Base-by-base conservation (phyloP, 1,140 invertebrate species). In the Drosophila pseudoananassae region DNA sequence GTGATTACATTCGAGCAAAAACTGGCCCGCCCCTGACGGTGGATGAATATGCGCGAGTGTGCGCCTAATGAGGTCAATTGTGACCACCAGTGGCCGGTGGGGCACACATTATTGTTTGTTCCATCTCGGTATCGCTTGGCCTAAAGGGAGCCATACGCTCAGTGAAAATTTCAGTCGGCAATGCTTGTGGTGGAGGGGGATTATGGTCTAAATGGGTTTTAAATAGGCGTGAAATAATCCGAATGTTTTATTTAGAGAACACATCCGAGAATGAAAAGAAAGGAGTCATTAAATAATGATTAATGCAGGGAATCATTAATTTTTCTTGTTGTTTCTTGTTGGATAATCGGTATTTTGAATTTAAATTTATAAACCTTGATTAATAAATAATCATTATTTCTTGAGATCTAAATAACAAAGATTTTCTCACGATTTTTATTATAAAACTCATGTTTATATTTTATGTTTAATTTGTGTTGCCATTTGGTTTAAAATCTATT, bases 31-130 rank as follows among this genome's bases (percentile, higher is more conserved):
- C 46, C 40, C 15, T 17, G 25, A 29, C 49, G 20, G 20, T 46
- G 23, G 3, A n/a, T 6, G 15, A 10, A 9, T 23, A 46, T 15
- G 14, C 46, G 14, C 6, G 15, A 7, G 33, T 31, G 36, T 45
- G 40, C 31, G 40, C 45, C 72, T 75, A 76, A 75, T 76, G 60
- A 66, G 71, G 71, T 76, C 72, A 75, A 76, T 66, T 76, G 71
- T 75, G 61, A 52, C 72, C 72, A 38, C 72, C 31, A 68, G 49
- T 69, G 63, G 50, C 69, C 51, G 40, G 23, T 36, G 63, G 40
- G 20, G 65, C 50, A 68, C 68, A 55, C 63, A 49, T 38, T 56
- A 69, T 69, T 69, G 43, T 69, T 69, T 68, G 43, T 68, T 56
- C 52, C 61, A 29, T 15, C 25, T 14, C 25, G 40, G 25, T 68